Conservation (phyloP, 2,888 invertebrate genomes). For the Cremastobaeus sp. region DNA sequence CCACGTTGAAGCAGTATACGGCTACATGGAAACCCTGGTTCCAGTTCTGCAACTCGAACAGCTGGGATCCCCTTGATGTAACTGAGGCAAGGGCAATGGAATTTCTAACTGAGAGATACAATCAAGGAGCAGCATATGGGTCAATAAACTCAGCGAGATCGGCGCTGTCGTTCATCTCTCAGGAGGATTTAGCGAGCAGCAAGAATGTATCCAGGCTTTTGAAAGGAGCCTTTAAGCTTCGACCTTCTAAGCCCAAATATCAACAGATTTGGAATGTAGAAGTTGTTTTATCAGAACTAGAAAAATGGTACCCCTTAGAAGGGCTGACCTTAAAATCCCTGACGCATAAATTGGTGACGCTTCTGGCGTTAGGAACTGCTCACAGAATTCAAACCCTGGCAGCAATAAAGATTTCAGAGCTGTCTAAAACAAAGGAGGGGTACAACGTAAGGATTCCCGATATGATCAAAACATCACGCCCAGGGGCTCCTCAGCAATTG, state of each 20-base stretch:
- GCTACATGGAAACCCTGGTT: not conserved
- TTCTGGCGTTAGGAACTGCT: not conserved
- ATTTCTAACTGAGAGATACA: not conserved
- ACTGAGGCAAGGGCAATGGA: not conserved
- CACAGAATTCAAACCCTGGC: not conserved
- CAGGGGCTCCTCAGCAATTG: not conserved
- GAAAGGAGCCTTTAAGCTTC: not conserved
- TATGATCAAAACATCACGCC: not conserved
- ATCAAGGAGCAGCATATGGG: not conserved
- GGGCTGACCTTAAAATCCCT: not conserved
- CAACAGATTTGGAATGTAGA: not conserved
- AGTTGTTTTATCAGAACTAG: not conserved
- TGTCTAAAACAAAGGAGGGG: not conserved
- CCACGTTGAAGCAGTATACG: not conserved
- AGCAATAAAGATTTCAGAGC: not conserved
- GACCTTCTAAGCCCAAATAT: not conserved
- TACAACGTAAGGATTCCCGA: not conserved
- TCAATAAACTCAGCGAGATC: not conserved
- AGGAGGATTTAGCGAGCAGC: not conserved
- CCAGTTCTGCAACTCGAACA: not conserved
- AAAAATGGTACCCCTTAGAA: not conserved
- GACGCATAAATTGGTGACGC: not conserved
- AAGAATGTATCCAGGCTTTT: not conserved
- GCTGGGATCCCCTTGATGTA: not conserved
- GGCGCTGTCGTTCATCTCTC: not conserved